phyloP scores from a whole-genome alignment of 2,797 vertebrate genomes.

The Pachyuromys duprasi region DNA sequence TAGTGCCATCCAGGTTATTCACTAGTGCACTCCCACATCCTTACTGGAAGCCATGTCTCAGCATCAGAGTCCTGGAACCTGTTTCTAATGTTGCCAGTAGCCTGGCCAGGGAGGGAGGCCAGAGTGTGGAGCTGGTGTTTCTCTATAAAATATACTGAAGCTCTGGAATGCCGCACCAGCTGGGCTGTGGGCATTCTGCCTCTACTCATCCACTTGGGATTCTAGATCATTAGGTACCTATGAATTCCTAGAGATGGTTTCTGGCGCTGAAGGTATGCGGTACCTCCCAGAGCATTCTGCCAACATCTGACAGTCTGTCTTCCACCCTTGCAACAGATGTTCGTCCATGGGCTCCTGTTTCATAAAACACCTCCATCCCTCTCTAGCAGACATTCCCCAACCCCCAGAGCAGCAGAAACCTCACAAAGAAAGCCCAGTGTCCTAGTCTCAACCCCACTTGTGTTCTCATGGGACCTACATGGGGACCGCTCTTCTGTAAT shows the following conservation, averaged over 20 bases:
- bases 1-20: neutral
- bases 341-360: too few species aligned
- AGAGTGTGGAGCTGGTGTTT: neutral
- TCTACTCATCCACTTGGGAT: rapidly evolving
- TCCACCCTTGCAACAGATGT: neutral
- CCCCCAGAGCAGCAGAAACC: neutral
- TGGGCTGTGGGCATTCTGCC: neutral
- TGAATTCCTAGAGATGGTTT: neutral
- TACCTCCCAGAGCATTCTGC: neutral
- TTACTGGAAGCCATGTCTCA: neutral
- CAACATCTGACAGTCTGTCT: neutral
- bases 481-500: slow-evolving; percentile 6
- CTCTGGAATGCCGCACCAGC: too few species aligned
- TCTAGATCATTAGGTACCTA: neutral
- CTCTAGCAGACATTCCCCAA: too few species aligned
- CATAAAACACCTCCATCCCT: neutral
- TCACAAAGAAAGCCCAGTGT: neutral
- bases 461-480: rapidly evolving
- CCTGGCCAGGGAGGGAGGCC: neutral
- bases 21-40: too few species aligned
- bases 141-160: neutral
- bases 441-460: neutral
- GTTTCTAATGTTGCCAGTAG: neutral
- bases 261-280: neutral
- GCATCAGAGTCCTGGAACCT: neutral